Base-by-base conservation (phyloP, 2,888 invertebrate species). In the Pheosia tremula region DNA sequence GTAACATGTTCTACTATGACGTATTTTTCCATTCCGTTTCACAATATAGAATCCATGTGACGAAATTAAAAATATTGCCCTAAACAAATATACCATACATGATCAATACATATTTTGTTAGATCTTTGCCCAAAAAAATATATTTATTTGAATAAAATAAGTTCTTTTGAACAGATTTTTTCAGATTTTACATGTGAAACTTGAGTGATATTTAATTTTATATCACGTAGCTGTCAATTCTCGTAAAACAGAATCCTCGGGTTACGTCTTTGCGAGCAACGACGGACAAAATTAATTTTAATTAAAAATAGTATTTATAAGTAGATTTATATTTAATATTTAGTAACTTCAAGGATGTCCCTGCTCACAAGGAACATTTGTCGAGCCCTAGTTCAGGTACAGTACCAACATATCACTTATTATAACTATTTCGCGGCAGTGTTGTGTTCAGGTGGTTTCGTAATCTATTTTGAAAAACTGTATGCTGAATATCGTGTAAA, bases 301-400 rank as follows among this genome's bases (percentile, higher is more conserved):
- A 57, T 59, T 61, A 67, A 75, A 72, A 78, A 86, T 45, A 74
- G 80, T 82, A 84, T 85, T 81, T 77, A 74, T 57, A 60, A 72
- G 79, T 79, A 74, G 77, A 79, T 79, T 74, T 65, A n/a, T 24
- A 24, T 24, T 24, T 24, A 24, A 24, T 24, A 24, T 24, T 24
- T 24, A 38, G 57, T 59, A 64, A 68, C 59, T 60, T 62, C 50
- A 59, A 86, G 60, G 50, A 93, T 93, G 93, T 91, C 92, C 62
- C 77, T 91, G 59, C 87, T 93, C 62, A 85, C 85, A 76, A 90
- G 92, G 77, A 91, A 89, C 72, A 75, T 91, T 72, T 85, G 88
- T 71, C 88, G 92, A 67, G 83, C 87, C 62, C 73, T 93, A 54
- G 77, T 87, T 59, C 93, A 93, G 92, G 93, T 93, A 87, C 68